These are phyloP conservation scores for Tillus elongatus DNA, from an alignment of 2,888 invertebrate genomes.

Conservation along the genomic window DNA sequence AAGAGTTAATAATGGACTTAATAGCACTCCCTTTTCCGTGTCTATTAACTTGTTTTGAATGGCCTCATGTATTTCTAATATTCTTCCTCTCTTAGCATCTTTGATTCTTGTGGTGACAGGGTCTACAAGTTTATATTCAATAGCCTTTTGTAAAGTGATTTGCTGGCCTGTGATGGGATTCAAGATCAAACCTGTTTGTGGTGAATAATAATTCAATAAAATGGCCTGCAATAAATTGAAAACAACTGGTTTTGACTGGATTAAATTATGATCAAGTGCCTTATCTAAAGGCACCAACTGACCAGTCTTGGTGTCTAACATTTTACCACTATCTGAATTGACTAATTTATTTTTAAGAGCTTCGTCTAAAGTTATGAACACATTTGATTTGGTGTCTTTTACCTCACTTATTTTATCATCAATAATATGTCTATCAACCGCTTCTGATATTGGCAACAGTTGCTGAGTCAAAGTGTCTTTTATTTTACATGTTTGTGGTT, in stretches of 20 bases:
- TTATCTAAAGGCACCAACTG: slow-evolving; percentile 59
- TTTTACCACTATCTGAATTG: slow-evolving; percentile 59
- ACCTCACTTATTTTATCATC: slow-evolving; percentile 75
- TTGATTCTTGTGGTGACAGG: slow-evolving; percentile 62
- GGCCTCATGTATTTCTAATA: slow-evolving; percentile 61
- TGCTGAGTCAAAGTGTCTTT: slow-evolving; percentile 64
- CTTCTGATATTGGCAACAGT: slow-evolving; percentile 63
- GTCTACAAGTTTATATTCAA: slow-evolving; percentile 63
- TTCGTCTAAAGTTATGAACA: slow-evolving; percentile 63
- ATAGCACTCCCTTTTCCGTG: slow-evolving; percentile 58
- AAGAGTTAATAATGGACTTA: slow-evolving; percentile 60
- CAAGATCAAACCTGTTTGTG: slow-evolving; percentile 63
- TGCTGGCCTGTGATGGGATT: slow-evolving; percentile 68
- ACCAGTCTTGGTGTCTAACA: slow-evolving; percentile 64
- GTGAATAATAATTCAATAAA: slow-evolving; percentile 66
- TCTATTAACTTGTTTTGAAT: slow-evolving; percentile 62
- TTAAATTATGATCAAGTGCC: slow-evolving; percentile 59
- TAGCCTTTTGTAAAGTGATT: slow-evolving; percentile 66
- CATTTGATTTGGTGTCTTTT: slow-evolving; percentile 64
- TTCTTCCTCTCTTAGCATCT: slow-evolving; percentile 58
- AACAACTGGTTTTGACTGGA: slow-evolving; percentile 59
- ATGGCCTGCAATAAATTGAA: slow-evolving; percentile 67
- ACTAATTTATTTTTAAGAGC: slow-evolving; percentile 63
- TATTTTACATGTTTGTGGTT: slow-evolving; percentile 59
- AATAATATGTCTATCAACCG: slow-evolving; percentile 68